phyloP scores from a whole-genome alignment of 2,888 invertebrate species.

The Apamea crenata region DNA sequence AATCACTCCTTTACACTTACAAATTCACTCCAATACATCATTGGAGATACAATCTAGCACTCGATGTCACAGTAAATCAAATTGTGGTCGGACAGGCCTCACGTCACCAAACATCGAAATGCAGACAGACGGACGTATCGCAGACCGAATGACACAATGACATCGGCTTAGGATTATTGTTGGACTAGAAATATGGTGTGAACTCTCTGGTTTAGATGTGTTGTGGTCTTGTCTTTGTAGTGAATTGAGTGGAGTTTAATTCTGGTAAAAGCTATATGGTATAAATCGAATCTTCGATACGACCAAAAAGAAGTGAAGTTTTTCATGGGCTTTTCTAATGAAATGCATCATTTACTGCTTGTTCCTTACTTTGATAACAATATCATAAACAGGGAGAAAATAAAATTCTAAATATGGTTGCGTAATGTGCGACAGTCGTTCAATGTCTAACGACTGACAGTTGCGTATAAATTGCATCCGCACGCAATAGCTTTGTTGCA shows the following conservation, averaged over 20 bases:
- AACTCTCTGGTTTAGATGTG: neutral
- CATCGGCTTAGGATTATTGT: constrained; percentile 39
- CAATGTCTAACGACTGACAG: neutral
- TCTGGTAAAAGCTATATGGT: neutral
- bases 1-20: constrained; percentile 49
- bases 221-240: neutral
- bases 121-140: constrained; percentile 73
- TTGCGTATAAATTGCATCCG: neutral
- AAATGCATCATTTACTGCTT: neutral
- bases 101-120: constrained; percentile 69
- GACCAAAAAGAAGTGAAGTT: too few relatives aligned
- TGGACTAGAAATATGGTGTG: constrained; percentile 18
- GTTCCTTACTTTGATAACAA: neutral
- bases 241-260: neutral
- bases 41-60: constrained; percentile 61
- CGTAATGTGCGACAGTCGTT: neutral
- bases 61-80: constrained; percentile 74
- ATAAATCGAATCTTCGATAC: neutral
- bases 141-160: constrained; percentile 62
- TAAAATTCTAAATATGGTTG: neutral
- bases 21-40: constrained; percentile 57
- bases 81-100: constrained; percentile 69
- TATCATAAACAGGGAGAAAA: neutral
- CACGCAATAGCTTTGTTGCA: neutral
- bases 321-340: neutral